These are phyloP conservation scores for Antitype chi DNA, from an alignment of 2,888 invertebrate genomes.

Conservation along the genomic window DNA sequence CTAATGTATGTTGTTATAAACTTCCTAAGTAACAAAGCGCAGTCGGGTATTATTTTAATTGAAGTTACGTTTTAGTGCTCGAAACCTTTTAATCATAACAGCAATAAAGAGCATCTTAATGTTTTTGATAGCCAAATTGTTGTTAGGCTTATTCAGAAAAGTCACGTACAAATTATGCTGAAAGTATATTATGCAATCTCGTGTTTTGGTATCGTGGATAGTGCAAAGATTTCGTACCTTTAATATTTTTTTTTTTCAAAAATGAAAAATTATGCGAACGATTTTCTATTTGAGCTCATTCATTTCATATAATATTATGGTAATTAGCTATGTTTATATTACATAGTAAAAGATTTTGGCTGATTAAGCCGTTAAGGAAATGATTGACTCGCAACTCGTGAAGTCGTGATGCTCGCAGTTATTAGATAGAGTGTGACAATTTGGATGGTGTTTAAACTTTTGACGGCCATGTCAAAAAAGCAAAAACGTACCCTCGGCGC, in stretches of 20 bases:
- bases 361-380: neutral
- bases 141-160: constrained; percentile 47
- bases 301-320: neutral
- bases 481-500: no score
- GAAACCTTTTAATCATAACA: constrained; percentile 37
- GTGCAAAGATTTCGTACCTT: constrained; percentile 41
- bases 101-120: constrained; percentile 38
- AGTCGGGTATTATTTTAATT: constrained; percentile 42
- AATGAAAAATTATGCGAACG: neutral
- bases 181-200: constrained; percentile 41
- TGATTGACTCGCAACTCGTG: neutral
- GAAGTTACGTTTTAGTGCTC: constrained; percentile 34
- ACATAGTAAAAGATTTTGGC: neutral
- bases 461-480: no score
- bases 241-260: neutral
- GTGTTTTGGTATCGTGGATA: constrained; percentile 19
- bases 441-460: neutral
- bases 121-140: constrained; percentile 45
- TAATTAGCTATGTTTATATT: neutral
- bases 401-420: neutral
- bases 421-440: neutral
- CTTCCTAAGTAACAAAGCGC: neutral
- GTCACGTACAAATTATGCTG: constrained; percentile 61
- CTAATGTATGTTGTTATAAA: neutral
- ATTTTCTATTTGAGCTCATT: neutral